Evolutionary conservation across 1,140 invertebrate species (phyloP).

Genomic region (Ostrea edulis): DNA sequence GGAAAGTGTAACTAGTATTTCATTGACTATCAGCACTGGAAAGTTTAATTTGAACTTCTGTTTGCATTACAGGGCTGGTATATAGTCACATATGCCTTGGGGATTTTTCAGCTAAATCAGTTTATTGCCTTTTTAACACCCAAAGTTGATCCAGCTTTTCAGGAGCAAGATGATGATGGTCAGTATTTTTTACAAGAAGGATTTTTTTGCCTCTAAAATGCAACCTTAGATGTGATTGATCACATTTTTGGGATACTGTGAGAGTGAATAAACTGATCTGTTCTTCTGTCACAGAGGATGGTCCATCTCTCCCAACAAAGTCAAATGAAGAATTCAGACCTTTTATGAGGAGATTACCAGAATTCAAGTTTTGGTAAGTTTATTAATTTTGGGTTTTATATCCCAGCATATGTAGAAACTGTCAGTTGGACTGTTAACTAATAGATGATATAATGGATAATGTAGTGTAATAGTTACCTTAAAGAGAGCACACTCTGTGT

Average conservation of each 20-base stretch:
- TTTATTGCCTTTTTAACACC: constrained; percentile 99
- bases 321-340: constrained; percentile 98
- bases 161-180: constrained; percentile 85
- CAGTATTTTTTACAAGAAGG: constrained; percentile 1
- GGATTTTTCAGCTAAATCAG: constrained; percentile 99
- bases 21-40: neutral
- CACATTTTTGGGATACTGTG: neutral
- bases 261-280: neutral
- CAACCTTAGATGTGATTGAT: neutral
- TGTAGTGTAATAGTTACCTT: too few species aligned
- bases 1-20: constrained; percentile 29
- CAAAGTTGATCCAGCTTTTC: constrained; percentile 98
- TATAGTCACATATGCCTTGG: constrained; percentile 98
- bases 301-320: constrained; percentile 95
- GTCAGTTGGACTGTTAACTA: too few species aligned
- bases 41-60: constrained; percentile 57
- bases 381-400: neutral
- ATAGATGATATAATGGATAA: too few species aligned
- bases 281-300: constrained; percentile 81
- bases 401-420: too few species aligned
- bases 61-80: constrained; percentile 95
- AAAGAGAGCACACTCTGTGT: too few species aligned
- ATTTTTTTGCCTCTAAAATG: neutral
- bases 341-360: constrained; percentile 97
- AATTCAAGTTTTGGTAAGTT: constrained; percentile 98